Conservation (phyloP, 2,888 invertebrate genomes). For the Drosophila crucigera region DNA sequence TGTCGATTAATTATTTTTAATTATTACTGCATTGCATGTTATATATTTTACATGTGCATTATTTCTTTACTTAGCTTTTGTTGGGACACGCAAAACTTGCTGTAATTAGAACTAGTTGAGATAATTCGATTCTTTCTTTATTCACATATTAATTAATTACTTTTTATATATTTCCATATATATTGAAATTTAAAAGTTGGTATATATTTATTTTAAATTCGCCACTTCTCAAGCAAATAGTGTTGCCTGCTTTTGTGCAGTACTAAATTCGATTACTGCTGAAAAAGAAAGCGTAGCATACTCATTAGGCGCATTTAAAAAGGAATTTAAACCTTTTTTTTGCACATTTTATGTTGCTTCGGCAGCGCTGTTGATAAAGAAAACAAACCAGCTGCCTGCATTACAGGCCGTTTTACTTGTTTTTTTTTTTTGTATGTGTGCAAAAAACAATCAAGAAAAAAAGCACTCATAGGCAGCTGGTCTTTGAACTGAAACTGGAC, state of each 20-base stretch:
- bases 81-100: background rate
- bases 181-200: background rate
- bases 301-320: conserved; percentile 5
- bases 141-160: background rate
- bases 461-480: background rate
- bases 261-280: background rate
- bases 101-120: background rate
- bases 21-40: background rate
- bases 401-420: background rate
- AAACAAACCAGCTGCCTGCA: background rate
- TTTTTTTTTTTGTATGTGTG: background rate
- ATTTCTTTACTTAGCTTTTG: background rate
- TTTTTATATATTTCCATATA: background rate
- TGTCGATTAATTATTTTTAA: background rate
- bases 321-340: background rate
- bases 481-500: conserved; percentile 32
- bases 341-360: background rate
- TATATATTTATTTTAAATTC: background rate
- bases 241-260: conserved; percentile 30
- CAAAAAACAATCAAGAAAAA: background rate
- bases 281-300: conserved; percentile 7
- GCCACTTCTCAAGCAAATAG: background rate
- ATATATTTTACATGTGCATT: background rate
- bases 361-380: background rate
- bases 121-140: background rate